Evolutionary conservation across 2,113 vertebrate genomes (phyloP).

Genomic region (Coturnix japonica): DNA sequence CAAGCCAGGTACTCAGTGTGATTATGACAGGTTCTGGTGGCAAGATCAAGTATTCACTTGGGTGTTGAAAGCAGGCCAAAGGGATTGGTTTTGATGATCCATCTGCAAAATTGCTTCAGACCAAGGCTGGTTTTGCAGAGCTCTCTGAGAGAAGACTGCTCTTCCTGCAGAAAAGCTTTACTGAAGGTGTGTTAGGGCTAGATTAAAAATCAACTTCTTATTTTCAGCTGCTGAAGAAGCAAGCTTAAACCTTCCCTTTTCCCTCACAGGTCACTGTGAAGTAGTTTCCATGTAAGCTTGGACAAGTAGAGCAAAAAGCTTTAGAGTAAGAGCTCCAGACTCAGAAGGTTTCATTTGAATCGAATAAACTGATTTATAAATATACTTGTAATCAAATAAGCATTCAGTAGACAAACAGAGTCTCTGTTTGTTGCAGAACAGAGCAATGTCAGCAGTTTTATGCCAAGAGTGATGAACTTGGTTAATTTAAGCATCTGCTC

Average conservation of each 20-base stretch:
- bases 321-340: background rate
- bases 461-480: background rate
- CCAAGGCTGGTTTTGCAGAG: background rate
- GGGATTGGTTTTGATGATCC: background rate
- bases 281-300: background rate
- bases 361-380: background rate
- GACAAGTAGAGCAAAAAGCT: background rate
- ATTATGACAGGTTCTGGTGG: background rate
- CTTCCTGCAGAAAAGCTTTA: background rate
- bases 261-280: background rate
- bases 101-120: background rate
- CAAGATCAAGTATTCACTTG: rapidly evolving
- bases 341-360: background rate
- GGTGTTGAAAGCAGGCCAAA: background rate
- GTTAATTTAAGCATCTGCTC: background rate
- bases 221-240: background rate
- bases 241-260: background rate
- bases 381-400: constrained; percentile 6
- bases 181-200: background rate
- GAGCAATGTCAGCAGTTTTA: background rate
- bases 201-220: background rate
- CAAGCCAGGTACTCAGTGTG: rapidly evolving
- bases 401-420: background rate
- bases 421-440: background rate
- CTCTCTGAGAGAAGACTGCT: background rate